Evolutionary conservation across 1,140 invertebrate species (phyloP).

Genomic region (Chymomyza costata): DNA sequence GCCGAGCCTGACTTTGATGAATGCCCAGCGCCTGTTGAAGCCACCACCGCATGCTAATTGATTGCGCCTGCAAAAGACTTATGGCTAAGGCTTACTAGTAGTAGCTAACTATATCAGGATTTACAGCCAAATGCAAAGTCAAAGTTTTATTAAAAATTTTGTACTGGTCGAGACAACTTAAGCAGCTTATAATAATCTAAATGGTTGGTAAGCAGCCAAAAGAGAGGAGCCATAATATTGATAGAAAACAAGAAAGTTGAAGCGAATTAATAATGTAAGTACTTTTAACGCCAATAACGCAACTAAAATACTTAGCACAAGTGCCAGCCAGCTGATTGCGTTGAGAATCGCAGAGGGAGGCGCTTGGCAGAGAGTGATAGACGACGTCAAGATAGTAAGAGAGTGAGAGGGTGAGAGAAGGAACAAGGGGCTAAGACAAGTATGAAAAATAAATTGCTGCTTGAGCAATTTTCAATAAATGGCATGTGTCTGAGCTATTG

Average conservation of each 20-base stretch:
- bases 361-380: not conserved
- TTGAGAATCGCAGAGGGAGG: not conserved
- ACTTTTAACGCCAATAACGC: slow-evolving; percentile 39
- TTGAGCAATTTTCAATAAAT: slow-evolving; percentile 56
- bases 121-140: no score
- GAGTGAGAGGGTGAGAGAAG: no score
- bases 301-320: not conserved
- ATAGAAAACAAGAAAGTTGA: slow-evolving; percentile 23
- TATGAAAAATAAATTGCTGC: slow-evolving; percentile 58
- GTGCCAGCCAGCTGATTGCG: not conserved
- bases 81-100: no score
- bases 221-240: no score
- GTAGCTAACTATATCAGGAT: no score
- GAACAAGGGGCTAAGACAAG: no score
- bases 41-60: slow-evolving; percentile 47
- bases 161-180: no score
- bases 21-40: slow-evolving; percentile 49
- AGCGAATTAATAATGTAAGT: slow-evolving; percentile 48
- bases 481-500: slow-evolving; percentile 9
- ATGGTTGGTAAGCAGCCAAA: no score
- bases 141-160: no score
- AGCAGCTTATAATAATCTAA: no score
- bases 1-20: slow-evolving; percentile 49
- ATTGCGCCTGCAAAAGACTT: slow-evolving; percentile 21
- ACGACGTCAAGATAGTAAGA: no score